Evolutionary conservation across 2,888 invertebrate species (phyloP).

Genomic region (Cheilosia soror): DNA sequence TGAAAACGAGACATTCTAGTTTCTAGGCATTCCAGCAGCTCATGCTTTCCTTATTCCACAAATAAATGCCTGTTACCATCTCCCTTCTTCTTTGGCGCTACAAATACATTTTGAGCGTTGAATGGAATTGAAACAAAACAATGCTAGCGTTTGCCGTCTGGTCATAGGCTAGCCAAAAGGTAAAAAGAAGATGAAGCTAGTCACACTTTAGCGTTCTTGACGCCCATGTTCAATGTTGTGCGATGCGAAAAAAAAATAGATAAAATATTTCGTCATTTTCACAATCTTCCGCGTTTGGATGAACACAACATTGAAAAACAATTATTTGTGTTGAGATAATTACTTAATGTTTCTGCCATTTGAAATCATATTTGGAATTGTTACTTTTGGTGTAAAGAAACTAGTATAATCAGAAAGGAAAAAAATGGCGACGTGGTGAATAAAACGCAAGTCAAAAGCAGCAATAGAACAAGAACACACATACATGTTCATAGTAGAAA

Average conservation of each 20-base stretch:
- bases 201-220: slow-evolving; percentile 79
- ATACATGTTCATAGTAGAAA: slow-evolving; percentile 7
- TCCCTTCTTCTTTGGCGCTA: slow-evolving; percentile 27
- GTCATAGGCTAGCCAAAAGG: slow-evolving; percentile 57
- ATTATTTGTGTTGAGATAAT: slow-evolving; percentile 26
- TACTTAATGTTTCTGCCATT: slow-evolving; percentile 28
- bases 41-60: slow-evolving; percentile 50
- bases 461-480: slow-evolving; percentile 48
- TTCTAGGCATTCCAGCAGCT: slow-evolving; percentile 25
- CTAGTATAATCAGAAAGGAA: slow-evolving; percentile 19
- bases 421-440: slow-evolving; percentile 68
- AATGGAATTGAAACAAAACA: slow-evolving; percentile 64
- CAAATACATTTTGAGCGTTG: slow-evolving; percentile 1
- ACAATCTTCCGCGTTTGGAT: background rate
- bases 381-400: slow-evolving; percentile 35
- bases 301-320: slow-evolving; percentile 25
- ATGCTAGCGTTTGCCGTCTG: slow-evolving; percentile 31
- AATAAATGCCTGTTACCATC: slow-evolving; percentile 1
- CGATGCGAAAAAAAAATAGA: slow-evolving; percentile 4
- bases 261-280: slow-evolving; percentile 6
- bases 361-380: background rate
- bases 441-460: slow-evolving; percentile 31
- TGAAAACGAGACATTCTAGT: background rate
- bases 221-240: slow-evolving; percentile 78
- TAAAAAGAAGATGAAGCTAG: slow-evolving; percentile 79